A percentile compares a stretch with the other conserved stretches of the same genome.
Conservation (phyloP, 2,888 invertebrate genomes). For the Drosophila paramelanica region DNA sequence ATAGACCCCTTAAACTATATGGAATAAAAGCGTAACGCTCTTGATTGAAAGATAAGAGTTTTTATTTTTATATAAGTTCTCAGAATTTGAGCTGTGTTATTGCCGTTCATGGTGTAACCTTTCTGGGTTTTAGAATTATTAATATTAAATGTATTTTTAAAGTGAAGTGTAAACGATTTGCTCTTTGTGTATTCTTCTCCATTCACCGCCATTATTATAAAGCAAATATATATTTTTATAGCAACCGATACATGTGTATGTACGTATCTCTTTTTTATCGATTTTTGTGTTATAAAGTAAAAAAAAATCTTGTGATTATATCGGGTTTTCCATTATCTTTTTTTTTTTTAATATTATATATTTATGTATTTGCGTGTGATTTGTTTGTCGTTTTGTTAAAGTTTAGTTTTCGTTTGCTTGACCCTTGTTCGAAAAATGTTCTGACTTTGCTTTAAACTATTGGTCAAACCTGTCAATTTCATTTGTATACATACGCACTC, state of each 20-base stretch:
- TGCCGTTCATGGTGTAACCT: constrained; percentile 59
- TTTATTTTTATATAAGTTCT: constrained; percentile 75
- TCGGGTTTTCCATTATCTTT: constrained; percentile 4
- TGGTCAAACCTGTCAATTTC: constrained; percentile 22
- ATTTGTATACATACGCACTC: constrained; percentile 8
- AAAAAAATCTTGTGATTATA: constrained; percentile 29
- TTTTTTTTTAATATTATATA: not conserved
- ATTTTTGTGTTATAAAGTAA: constrained; percentile 22
- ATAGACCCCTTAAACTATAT: not conserved
- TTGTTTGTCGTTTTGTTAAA: not conserved
- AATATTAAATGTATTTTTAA: constrained; percentile 55
- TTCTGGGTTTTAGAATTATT: constrained; percentile 49
- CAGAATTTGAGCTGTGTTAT: constrained; percentile 75
- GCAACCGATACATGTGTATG: constrained; percentile 32
- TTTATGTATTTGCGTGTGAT: constrained; percentile 3
- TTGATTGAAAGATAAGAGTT: constrained; percentile 75
- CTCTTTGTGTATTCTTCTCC: constrained; percentile 31
- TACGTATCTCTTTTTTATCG: constrained; percentile 5
- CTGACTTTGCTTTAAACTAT: constrained; percentile 33
- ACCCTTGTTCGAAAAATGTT: constrained; percentile 19
- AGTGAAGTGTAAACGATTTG: constrained; percentile 57
- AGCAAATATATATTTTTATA: constrained; percentile 45
- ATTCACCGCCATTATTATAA: constrained; percentile 40
- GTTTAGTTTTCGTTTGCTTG: constrained; percentile 4
- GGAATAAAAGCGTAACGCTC: constrained; percentile 24